Evolutionary conservation across 2,888 invertebrate genomes (phyloP).

Genomic region (Lymantria dispar): DNA sequence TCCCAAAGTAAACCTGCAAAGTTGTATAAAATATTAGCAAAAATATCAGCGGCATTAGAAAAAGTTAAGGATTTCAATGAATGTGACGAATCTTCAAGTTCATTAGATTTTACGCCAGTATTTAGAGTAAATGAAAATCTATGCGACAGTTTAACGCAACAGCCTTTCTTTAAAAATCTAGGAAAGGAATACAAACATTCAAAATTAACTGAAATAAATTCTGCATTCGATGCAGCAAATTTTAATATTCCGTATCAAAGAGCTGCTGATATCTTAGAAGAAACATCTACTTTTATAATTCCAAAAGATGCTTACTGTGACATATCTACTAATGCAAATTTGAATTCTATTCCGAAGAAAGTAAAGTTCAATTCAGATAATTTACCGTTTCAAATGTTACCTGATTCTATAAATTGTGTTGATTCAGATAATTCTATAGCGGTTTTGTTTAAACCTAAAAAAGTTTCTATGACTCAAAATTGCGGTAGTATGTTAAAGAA

Average conservation of each 20-base stretch:
- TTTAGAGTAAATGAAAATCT: slow-evolving; percentile 5
- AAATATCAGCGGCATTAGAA: slow-evolving; percentile 20
- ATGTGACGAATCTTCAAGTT: slow-evolving; percentile 12
- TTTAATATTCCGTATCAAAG: slow-evolving; percentile 49
- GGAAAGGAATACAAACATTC: slow-evolving; percentile 5
- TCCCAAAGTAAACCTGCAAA: slow-evolving; percentile 14
- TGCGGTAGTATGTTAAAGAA: slow-evolving; percentile 51
- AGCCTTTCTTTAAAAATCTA: slow-evolving; percentile 9
- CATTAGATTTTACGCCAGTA: slow-evolving; percentile 23
- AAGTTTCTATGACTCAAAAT: slow-evolving; percentile 41
- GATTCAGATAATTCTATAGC: slow-evolving; percentile 40
- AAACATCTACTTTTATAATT: slow-evolving; percentile 21
- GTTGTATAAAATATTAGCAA: slow-evolving; percentile 9
- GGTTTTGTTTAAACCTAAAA: slow-evolving; percentile 49
- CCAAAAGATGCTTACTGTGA: slow-evolving; percentile 24
- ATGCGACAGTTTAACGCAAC: slow-evolving; percentile 6
- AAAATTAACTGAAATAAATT: slow-evolving; percentile 12
- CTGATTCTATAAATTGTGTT: slow-evolving; percentile 27
- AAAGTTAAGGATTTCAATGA: slow-evolving; percentile 18
- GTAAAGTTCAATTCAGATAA: slow-evolving; percentile 28
- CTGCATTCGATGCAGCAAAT: slow-evolving; percentile 12
- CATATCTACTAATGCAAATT: slow-evolving; percentile 13
- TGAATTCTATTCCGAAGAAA: slow-evolving; percentile 19
- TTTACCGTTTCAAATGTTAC: slow-evolving; percentile 17
- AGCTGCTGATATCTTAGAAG: slow-evolving; percentile 47